These are phyloP conservation scores for Pachyrhynchus sulphureomaculatus DNA, from an alignment of 1,140 invertebrate genomes.

Conservation along the genomic window DNA sequence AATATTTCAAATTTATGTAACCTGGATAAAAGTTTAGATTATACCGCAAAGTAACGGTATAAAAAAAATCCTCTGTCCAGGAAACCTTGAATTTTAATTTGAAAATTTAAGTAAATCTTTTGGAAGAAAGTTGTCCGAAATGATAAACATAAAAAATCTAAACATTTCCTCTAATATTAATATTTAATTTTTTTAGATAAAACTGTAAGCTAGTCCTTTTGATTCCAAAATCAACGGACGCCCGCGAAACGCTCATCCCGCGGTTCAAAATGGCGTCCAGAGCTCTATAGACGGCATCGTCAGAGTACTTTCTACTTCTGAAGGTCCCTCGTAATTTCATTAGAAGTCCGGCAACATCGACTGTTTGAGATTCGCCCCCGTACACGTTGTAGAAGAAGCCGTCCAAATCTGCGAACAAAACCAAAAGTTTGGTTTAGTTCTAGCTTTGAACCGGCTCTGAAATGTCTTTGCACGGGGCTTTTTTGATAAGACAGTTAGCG, in stretches of 20 bases:
- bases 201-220: slow-evolving; percentile 60
- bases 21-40: too few species aligned
- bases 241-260: slow-evolving; percentile 57
- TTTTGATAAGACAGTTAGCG: background rate
- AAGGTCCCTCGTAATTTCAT: slow-evolving; percentile 34
- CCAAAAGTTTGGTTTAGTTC: slow-evolving; percentile 32
- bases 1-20: too few species aligned
- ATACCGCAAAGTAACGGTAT: too few species aligned
- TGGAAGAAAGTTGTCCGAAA: background rate
- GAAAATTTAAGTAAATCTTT: background rate
- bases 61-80: too few species aligned
- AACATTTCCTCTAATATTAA: slow-evolving; percentile 39
- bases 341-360: slow-evolving; percentile 26
- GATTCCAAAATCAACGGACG: slow-evolving; percentile 58
- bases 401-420: slow-evolving; percentile 31
- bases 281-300: slow-evolving; percentile 55
- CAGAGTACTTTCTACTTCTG: slow-evolving; percentile 53
- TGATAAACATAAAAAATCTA: too few species aligned
- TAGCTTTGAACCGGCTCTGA: slow-evolving; percentile 4
- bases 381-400: slow-evolving; percentile 9
- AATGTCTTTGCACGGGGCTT: background rate
- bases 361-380: background rate
- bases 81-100: too few species aligned
- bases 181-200: slow-evolving; percentile 61
- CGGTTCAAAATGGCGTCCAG: slow-evolving; percentile 58